Base-by-base conservation (phyloP, 64 coral and sea anemone genomes). In the Stichodactyla helianthus region DNA sequence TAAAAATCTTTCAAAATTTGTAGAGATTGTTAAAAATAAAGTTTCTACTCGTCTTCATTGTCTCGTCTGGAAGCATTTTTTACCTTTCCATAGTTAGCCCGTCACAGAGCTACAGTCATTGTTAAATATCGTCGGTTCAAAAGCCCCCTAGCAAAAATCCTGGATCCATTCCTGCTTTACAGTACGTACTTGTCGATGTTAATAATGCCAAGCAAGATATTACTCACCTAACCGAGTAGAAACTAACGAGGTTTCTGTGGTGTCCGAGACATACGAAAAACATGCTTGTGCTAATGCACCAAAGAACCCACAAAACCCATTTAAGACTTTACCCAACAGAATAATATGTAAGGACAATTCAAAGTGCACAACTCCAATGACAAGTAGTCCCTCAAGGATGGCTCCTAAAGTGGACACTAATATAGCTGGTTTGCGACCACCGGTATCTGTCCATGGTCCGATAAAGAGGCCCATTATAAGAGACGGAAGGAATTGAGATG, bases 381-480 rank as follows among this genome's bases (percentile, higher is more conserved):
- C 87, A 17, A 95, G 13, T 11, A 92, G 55, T 19, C 90, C 89
- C 64, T 99, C 97, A 3, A 95, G 17, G 18, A 89, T 82, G 16
- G 93, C 88, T 61, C 93, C 97, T 55, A 95, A n/a, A 15, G 86
- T 79, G 16, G 97, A 93, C 0, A 89, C 64, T 31, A 87, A 16
- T 52, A 99, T 82, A 8, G 93, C 97, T 5, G 91, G 91, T 31
- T 91, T 91, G 54, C 97, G 91, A 53, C 97, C 97, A 86, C 80
- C 97, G 65, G 83, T 95, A 90, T 99, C 97, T 52, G 97, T 95
- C 97, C 97, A 99, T 28, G 97, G 88, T 15, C 97, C 97, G 17
- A 99, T 17, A 71, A 99, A 85, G 50, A 99, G 93, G 18, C 74
- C 93, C 86, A 87, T 88, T 4, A 99, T 18, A 57, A 95, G 88